Evolutionary conservation across 2,113 vertebrate species (phyloP).

Genomic region (Onychostoma macrolepis): DNA sequence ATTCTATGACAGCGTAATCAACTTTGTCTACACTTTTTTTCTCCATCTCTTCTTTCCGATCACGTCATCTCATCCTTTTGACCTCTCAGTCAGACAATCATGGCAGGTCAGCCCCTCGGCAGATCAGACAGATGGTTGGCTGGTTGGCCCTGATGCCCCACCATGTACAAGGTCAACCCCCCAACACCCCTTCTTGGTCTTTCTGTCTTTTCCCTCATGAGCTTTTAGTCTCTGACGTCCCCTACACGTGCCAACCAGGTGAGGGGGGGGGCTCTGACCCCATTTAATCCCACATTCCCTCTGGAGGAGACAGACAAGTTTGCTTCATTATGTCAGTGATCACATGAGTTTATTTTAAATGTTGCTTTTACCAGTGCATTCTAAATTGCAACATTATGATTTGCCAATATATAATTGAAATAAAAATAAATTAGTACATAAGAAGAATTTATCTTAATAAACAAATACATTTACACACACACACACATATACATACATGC

Average conservation of each 20-base stretch:
- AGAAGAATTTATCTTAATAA: not conserved
- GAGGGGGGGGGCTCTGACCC: conserved; percentile 49
- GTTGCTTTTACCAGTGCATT: not conserved
- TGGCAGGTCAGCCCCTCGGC: conserved; percentile 70
- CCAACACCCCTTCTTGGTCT: conserved; percentile 64
- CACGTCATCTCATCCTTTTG: conserved; percentile 46
- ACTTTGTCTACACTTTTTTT: not conserved
- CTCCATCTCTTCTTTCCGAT: not conserved
- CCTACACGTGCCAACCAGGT: conserved; percentile 49
- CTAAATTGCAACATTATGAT: not conserved
- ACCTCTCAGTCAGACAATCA: conserved; percentile 71
- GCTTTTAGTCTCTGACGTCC: conserved; percentile 41
- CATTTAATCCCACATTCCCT: conserved; percentile 50
- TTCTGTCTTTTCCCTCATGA: conserved; percentile 63
- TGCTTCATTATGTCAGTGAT: conserved; percentile 37
- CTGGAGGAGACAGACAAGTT: conserved; percentile 22
- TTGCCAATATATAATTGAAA: not conserved
- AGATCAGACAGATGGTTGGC: conserved; percentile 76
- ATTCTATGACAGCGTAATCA: conserved; percentile 7
- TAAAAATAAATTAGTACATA: not conserved
- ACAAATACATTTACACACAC: not conserved
- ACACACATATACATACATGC: too few relatives aligned
- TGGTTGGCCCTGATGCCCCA: conserved; percentile 58
- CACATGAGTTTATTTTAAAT: conserved; percentile 6
- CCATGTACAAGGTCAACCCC: conserved; percentile 76